A percentile compares a stretch with the other conserved stretches of the same genome.
Conservation (phyloP, 92 coral and sea anemone genomes). For the Phenganax subtilis region DNA sequence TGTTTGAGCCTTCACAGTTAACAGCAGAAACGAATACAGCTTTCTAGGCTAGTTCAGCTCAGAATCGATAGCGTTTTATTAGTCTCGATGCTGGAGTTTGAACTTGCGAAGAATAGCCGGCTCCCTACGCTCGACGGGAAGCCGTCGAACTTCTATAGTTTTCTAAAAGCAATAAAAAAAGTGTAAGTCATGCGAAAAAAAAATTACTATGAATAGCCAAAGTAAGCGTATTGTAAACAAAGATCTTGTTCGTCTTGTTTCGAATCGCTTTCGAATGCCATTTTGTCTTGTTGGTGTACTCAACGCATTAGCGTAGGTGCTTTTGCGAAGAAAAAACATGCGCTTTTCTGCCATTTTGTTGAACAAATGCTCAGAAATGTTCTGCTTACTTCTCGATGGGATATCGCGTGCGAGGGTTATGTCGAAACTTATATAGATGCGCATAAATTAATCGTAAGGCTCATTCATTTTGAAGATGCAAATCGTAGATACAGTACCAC, state of each 20-base stretch:
- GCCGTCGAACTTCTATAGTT: conserved; percentile 20
- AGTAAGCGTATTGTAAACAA: conserved; percentile 3
- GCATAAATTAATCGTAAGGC: conserved; percentile 5
- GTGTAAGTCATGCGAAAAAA: conserved; percentile 39
- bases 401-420: background rate
- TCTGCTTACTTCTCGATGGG: background rate
- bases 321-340: background rate
- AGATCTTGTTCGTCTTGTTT: background rate
- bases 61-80: conserved; percentile 13
- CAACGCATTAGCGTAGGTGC: background rate
- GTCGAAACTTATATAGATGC: conserved; percentile 1
- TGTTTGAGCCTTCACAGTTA: background rate
- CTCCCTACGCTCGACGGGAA: conserved; percentile 21
- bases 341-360: background rate
- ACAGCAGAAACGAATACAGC: conserved; percentile 13
- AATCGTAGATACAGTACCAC: background rate
- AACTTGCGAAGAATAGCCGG: conserved; percentile 19
- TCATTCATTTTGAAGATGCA: conserved; percentile 10
- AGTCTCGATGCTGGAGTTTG: conserved; percentile 33
- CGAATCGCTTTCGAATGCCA: background rate
- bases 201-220: conserved; percentile 23
- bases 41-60: background rate
- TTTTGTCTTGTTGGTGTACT: background rate
- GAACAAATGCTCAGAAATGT: conserved; percentile 11
- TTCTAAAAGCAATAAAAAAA: conserved; percentile 40